Conservation (phyloP, 2,888 invertebrate species). For the Glaucopsyche alexis region DNA sequence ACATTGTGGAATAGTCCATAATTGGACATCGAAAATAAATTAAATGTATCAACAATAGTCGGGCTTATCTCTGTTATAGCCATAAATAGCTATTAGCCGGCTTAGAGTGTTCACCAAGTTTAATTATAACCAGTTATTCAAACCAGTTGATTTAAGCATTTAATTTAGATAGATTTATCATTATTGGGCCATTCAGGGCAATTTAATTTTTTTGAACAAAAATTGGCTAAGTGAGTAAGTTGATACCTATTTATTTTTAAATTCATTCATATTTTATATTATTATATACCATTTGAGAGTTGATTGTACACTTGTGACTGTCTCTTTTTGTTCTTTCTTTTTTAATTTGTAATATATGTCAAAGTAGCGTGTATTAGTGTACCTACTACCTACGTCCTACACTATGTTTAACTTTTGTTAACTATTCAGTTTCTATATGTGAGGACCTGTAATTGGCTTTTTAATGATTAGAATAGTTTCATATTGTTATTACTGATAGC, state of each 20-base stretch:
- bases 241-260: neutral
- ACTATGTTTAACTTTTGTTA: too few relatives aligned
- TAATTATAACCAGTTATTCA: neutral
- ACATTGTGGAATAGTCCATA: neutral
- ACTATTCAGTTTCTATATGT: too few relatives aligned
- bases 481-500: too few relatives aligned
- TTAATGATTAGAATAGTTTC: too few relatives aligned
- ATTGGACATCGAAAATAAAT: neutral
- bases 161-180: neutral
- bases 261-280: neutral
- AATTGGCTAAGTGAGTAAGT: neutral
- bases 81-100: slow-evolving; percentile 9
- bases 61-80: neutral
- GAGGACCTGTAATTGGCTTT: too few relatives aligned
- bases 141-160: neutral
- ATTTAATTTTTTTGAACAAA: neutral
- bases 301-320: too few relatives aligned
- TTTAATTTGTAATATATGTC: too few relatives aligned
- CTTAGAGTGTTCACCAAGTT: neutral
- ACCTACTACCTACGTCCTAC: too few relatives aligned
- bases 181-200: neutral
- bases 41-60: neutral
- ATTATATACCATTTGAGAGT: too few relatives aligned
- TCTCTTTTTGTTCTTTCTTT: too few relatives aligned
- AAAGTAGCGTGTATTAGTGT: too few relatives aligned